These are phyloP conservation scores for Ptychadena robeensis DNA, from an alignment of 2,797 vertebrate species.

Conservation along the genomic window DNA sequence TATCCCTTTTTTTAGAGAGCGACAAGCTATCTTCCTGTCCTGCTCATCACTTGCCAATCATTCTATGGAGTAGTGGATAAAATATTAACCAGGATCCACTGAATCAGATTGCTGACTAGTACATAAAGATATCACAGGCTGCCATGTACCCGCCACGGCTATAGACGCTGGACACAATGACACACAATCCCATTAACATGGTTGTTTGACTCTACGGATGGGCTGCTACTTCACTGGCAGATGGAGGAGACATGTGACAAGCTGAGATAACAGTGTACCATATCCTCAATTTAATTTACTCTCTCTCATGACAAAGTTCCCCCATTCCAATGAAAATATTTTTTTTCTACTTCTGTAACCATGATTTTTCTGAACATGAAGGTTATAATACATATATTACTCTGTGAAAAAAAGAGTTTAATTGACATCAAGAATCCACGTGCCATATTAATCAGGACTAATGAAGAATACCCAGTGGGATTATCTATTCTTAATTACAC, in stretches of 20 bases:
- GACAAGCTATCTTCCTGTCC: slow-evolving; percentile 67
- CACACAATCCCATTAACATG: slow-evolving; percentile 44
- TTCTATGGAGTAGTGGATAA: slow-evolving; percentile 37
- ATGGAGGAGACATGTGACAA: not conserved
- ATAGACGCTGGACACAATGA: slow-evolving; percentile 44
- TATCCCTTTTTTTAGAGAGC: slow-evolving; percentile 64
- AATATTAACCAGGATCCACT: slow-evolving; percentile 58
- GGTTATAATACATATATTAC: not conserved
- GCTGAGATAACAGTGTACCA: not conserved
- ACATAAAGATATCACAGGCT: slow-evolving; percentile 54
- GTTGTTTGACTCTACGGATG: slow-evolving; percentile 37
- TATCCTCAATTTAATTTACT: not conserved
- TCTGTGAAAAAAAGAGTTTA: not conserved
- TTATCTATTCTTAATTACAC: slow-evolving; percentile 71
- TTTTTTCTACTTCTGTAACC: not conserved
- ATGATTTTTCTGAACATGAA: not conserved
- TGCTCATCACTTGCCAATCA: slow-evolving; percentile 49
- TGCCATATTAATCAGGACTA: slow-evolving; percentile 73
- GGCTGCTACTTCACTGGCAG: not conserved
- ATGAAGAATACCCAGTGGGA: slow-evolving; percentile 65
- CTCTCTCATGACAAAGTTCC: not conserved
- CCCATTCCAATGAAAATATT: not conserved
- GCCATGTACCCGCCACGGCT: slow-evolving; percentile 42
- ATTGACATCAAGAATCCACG: slow-evolving; percentile 66
- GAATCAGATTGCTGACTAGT: slow-evolving; percentile 62